These are phyloP conservation scores for Aphelenchoides fujianensis DNA, from an alignment of 1,140 invertebrate genomes.

Conservation along the genomic window DNA sequence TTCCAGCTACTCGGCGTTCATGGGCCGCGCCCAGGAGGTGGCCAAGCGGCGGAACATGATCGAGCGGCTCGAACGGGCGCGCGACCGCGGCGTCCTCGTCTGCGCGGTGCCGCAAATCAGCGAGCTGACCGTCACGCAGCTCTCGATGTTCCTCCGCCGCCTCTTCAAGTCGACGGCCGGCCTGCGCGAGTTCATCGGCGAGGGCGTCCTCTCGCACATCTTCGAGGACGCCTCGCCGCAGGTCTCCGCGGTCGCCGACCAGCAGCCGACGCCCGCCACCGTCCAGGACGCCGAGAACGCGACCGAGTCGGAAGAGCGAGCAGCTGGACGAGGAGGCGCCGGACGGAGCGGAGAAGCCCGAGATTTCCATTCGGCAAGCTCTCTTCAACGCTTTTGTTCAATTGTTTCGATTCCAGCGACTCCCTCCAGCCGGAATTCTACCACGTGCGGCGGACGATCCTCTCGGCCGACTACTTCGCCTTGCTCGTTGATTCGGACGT, in stretches of 20 bases:
- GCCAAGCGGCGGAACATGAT: slow-evolving; percentile 15
- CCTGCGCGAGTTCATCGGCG: slow-evolving; percentile 12
- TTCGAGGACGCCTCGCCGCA: slow-evolving; percentile 14
- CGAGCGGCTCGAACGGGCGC: slow-evolving; percentile 10
- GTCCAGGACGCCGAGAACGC: not conserved
- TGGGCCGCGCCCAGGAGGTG: slow-evolving; percentile 13
- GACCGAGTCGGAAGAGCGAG: slow-evolving; percentile 13
- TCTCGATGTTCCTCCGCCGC: slow-evolving; percentile 11
- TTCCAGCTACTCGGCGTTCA: not conserved
- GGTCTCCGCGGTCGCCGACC: not conserved
- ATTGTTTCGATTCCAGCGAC: slow-evolving; percentile 2
- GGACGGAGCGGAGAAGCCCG: not conserved
- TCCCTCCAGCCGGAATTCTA: slow-evolving; percentile 14
- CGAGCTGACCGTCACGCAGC: slow-evolving; percentile 11
- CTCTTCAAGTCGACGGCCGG: slow-evolving; percentile 13
- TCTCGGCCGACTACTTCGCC: slow-evolving; percentile 3
- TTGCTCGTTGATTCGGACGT: not conserved
- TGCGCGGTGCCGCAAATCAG: slow-evolving; percentile 10
- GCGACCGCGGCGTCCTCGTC: slow-evolving; percentile 6
- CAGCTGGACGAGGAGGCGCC: slow-evolving; percentile 7
- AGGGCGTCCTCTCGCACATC: not conserved
- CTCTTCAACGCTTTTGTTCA: slow-evolving; percentile 5
- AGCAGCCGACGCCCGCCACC: not conserved
- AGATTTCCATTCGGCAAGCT: slow-evolving; percentile 1
- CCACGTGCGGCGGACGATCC: not conserved